These are phyloP conservation scores for Pollenia labialis DNA, from an alignment of 2,888 invertebrate species.

Conservation along the genomic window DNA sequence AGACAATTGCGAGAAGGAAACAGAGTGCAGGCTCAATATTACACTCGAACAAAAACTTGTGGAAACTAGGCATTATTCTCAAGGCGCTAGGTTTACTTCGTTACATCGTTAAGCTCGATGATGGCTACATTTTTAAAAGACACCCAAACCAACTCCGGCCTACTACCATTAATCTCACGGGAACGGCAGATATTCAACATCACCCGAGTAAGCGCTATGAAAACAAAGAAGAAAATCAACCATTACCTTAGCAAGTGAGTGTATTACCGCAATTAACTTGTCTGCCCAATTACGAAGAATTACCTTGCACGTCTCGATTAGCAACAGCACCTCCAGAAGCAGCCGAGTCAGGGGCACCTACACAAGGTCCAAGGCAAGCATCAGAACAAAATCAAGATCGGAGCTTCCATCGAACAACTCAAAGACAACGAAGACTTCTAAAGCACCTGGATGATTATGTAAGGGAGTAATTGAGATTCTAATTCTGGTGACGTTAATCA, in stretches of 20 bases:
- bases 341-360: background rate
- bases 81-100: no score
- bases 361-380: background rate
- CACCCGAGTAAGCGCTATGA: background rate
- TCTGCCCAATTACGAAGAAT: background rate
- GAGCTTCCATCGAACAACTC: background rate
- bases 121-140: no score
- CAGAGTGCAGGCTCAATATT: no score
- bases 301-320: background rate
- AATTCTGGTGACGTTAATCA: conserved; percentile 7
- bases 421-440: background rate
- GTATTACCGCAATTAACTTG: background rate
- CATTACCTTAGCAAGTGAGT: no score
- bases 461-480: background rate
- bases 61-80: no score
- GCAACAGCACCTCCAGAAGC: background rate
- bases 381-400: background rate
- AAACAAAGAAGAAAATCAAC: no score
- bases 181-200: no score
- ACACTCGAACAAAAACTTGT: no score
- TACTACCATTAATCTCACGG: no score
- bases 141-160: no score
- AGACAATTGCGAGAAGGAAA: no score
- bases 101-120: no score
- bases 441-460: conserved; percentile 3